These are phyloP conservation scores for Callosobruchus maculatus DNA, from an alignment of 2,888 invertebrate genomes.

Conservation along the genomic window DNA sequence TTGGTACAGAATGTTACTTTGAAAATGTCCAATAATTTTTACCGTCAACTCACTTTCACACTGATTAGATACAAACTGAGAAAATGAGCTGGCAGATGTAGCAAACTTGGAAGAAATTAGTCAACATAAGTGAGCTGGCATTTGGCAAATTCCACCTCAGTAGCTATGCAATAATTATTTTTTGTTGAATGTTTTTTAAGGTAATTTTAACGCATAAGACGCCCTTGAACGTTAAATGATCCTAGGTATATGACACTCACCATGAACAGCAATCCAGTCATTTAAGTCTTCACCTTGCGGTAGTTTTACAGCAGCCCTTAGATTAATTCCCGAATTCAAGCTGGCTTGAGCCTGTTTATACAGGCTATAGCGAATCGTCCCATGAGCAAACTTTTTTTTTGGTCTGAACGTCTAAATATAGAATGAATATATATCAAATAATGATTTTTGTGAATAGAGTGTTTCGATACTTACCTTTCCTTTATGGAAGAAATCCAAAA, in stretches of 20 bases:
- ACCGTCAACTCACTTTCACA: too few species aligned
- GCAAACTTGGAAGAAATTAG: too few species aligned
- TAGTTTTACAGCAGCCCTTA: conserved; percentile 74
- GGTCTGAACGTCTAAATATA: conserved; percentile 78
- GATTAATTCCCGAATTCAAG: conserved; percentile 82
- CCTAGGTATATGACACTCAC: conserved; percentile 48
- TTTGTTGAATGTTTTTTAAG: too few species aligned
- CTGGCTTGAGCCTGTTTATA: conserved; percentile 91
- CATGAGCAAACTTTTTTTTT: conserved; percentile 82
- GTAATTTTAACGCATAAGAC: not conserved
- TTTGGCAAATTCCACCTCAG: too few species aligned
- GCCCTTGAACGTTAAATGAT: too few species aligned
- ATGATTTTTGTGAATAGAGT: conserved; percentile 1
- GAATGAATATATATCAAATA: conserved; percentile 8
- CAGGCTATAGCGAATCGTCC: conserved; percentile 80
- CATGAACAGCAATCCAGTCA: conserved; percentile 92
- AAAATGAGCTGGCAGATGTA: too few species aligned
- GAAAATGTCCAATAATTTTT: too few species aligned
- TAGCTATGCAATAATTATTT: too few species aligned
- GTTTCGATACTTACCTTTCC: conserved; percentile 57
- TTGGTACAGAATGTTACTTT: too few species aligned
- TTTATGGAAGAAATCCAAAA: conserved; percentile 75
- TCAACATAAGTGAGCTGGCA: too few species aligned
- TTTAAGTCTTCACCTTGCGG: conserved; percentile 81
- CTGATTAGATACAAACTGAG: too few species aligned